Evolutionary conservation across 1,140 invertebrate genomes (phyloP).

Genomic region (Calliphora vicina): DNA sequence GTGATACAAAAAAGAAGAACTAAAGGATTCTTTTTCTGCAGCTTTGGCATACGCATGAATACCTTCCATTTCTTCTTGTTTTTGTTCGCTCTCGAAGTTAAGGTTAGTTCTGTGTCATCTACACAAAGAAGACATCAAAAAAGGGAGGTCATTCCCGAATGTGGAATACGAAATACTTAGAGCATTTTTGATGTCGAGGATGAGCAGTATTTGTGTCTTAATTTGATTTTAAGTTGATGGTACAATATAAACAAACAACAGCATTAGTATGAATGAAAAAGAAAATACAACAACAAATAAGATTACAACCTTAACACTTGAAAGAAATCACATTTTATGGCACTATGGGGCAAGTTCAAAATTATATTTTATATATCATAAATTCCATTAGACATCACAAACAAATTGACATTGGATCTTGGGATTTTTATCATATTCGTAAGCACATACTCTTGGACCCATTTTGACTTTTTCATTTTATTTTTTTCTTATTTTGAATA

Average conservation of each 20-base stretch:
- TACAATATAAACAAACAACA: background rate
- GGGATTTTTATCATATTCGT: too few relatives aligned
- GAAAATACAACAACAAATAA: conserved; percentile 1
- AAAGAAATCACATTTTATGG: background rate
- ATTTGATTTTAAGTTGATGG: conserved; percentile 3
- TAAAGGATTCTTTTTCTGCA: background rate
- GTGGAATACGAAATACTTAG: background rate
- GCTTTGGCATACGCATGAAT: background rate
- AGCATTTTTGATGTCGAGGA: background rate
- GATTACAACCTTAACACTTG: conserved; percentile 24
- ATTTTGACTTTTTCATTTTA: too few relatives aligned
- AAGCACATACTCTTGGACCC: too few relatives aligned
- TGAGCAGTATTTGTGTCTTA: background rate
- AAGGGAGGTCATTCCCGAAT: background rate
- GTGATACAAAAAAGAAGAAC: background rate
- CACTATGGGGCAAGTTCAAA: background rate
- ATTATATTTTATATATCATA: too few relatives aligned
- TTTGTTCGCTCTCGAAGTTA: background rate
- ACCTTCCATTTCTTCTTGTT: background rate
- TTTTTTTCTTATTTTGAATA: too few relatives aligned
- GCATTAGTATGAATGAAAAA: background rate
- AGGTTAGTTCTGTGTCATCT: background rate
- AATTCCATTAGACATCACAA: too few relatives aligned
- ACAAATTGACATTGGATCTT: too few relatives aligned
- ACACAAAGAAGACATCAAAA: background rate